A percentile compares a stretch with the other conserved stretches of the same genome.
phyloP scores from a whole-genome alignment of 2,797 vertebrate species.

The Lepilemur septentrionalis region DNA sequence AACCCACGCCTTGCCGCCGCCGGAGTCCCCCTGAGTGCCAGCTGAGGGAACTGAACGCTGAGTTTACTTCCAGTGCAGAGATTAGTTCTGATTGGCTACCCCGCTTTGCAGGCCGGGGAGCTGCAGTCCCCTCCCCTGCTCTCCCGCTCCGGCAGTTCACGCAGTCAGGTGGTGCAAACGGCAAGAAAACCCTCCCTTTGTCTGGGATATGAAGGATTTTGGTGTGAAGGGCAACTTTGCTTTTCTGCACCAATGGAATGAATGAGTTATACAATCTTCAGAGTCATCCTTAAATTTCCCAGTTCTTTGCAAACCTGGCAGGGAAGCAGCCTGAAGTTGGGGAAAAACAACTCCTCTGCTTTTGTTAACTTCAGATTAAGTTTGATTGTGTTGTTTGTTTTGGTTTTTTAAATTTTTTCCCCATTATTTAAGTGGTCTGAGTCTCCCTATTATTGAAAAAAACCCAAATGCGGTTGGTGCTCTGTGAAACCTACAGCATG shows the following conservation, averaged over 20 bases:
- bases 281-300: background rate
- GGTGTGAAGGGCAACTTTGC: background rate
- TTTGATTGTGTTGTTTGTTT: background rate
- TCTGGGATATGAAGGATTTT: background rate
- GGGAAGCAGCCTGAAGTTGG: background rate
- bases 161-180: background rate
- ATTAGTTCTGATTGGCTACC: conserved; percentile 46
- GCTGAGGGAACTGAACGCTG: background rate
- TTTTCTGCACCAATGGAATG: accelerated
- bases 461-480: background rate
- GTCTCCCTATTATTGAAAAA: background rate
- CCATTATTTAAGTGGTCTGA: background rate
- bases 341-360: background rate
- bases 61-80: background rate
- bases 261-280: background rate
- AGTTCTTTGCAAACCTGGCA: background rate
- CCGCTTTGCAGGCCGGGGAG: background rate
- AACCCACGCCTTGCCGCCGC: accelerated
- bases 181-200: conserved; percentile 37
- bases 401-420: background rate
- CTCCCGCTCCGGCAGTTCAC: background rate
- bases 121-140: background rate
- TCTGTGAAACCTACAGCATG: background rate
- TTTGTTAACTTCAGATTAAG: background rate
- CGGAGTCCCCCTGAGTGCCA: background rate